phyloP scores from a whole-genome alignment of 2,888 invertebrate genomes.

The Melanostoma scalare region DNA sequence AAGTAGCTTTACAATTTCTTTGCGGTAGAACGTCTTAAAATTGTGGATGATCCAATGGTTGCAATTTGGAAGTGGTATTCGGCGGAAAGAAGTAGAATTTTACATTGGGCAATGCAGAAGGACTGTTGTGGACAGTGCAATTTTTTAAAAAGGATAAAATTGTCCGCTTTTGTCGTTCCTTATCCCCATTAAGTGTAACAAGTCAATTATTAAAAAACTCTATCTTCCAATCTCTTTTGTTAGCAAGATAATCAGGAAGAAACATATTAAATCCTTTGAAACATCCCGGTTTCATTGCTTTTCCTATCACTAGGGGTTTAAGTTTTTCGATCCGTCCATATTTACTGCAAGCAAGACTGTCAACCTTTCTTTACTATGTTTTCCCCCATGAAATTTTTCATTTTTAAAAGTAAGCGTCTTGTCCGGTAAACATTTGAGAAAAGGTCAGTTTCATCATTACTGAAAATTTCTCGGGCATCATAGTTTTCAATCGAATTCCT shows the following conservation, averaged over 20 bases:
- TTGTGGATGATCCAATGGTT: slow-evolving; percentile 13
- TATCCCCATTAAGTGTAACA: slow-evolving; percentile 15
- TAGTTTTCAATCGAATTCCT: slow-evolving; percentile 24
- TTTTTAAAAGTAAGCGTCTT: slow-evolving; percentile 9
- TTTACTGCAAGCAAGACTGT: too few species aligned
- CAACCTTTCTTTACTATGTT: background rate
- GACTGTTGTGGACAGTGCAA: slow-evolving; percentile 37
- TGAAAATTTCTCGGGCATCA: background rate
- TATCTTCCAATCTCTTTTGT: slow-evolving; percentile 27
- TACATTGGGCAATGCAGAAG: slow-evolving; percentile 19
- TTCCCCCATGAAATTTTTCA: background rate
- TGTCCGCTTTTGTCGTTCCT: slow-evolving; percentile 9
- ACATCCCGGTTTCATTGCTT: slow-evolving; percentile 37
- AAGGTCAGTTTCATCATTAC: too few species aligned
- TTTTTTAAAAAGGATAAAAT: slow-evolving; percentile 35
- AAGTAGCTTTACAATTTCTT: background rate
- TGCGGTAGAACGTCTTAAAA: background rate
- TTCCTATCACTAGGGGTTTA: slow-evolving; percentile 7
- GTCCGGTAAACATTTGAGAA: slow-evolving; percentile 26
- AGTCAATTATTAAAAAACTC: slow-evolving; percentile 34
- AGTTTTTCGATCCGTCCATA: too few species aligned
- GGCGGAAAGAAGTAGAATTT: slow-evolving; percentile 25
- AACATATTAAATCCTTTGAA: slow-evolving; percentile 27
- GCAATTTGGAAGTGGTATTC: slow-evolving; percentile 45
- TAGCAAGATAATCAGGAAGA: slow-evolving; percentile 27